A percentile compares a stretch with the other conserved stretches of the same genome.
phyloP scores from a whole-genome alignment of 2,888 invertebrate species.

The Fissipunctia ypsillon region DNA sequence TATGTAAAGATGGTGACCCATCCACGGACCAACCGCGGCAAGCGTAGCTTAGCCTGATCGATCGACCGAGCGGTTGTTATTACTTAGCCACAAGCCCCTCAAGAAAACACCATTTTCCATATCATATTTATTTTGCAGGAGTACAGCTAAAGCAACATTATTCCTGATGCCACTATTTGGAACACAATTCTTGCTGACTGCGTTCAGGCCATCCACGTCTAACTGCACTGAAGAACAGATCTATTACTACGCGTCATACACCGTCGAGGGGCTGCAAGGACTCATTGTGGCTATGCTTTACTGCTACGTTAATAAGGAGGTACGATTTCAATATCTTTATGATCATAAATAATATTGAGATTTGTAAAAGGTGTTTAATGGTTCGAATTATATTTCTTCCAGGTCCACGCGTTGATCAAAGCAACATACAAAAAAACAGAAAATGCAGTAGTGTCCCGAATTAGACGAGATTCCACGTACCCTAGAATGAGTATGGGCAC shows the following conservation, averaged over 20 bases:
- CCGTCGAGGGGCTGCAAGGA: conserved; percentile 91
- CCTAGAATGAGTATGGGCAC: conserved; percentile 76
- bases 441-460: conserved; percentile 81
- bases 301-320: conserved; percentile 93
- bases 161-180: conserved; percentile 93
- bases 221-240: conserved; percentile 89
- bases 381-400: conserved; percentile 38
- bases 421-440: conserved; percentile 87
- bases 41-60: too few species aligned
- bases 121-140: conserved; percentile 80
- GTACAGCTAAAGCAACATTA: conserved; percentile 92
- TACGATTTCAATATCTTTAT: conserved; percentile 64
- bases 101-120: neutral
- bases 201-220: conserved; percentile 88
- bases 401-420: conserved; percentile 86
- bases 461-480: conserved; percentile 77
- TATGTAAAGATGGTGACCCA: too few species aligned
- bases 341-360: neutral
- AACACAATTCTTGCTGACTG: conserved; percentile 92
- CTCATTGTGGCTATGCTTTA: conserved; percentile 92
- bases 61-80: too few species aligned
- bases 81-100: too few species aligned
- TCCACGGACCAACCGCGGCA: too few species aligned
- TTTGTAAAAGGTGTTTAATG: neutral
- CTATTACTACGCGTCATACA: conserved; percentile 91